These are phyloP conservation scores for Lysandra bellargus DNA, from an alignment of 2,888 invertebrate species.

Conservation along the genomic window DNA sequence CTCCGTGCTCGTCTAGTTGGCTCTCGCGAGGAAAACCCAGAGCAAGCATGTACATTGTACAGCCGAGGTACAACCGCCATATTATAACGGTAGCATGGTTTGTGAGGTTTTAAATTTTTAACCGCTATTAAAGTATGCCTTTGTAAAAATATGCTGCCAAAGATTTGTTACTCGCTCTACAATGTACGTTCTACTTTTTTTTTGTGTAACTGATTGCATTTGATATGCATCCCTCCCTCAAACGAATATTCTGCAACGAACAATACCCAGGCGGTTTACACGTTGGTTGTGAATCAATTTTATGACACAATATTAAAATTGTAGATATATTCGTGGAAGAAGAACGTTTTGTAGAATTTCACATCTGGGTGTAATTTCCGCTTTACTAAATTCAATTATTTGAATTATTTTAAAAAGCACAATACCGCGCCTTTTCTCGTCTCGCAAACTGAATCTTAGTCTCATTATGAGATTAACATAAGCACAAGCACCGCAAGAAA, in stretches of 20 bases:
- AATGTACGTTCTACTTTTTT: not conserved
- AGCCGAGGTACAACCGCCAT: no score
- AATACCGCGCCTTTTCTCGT: no score
- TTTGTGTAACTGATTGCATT: conserved; percentile 3
- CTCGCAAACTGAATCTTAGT: not conserved
- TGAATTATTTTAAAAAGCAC: no score
- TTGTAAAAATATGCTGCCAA: not conserved
- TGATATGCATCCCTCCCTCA: not conserved
- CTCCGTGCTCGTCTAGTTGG: no score
- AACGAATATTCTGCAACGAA: conserved; percentile 6
- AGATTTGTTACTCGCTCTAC: not conserved
- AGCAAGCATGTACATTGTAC: no score
- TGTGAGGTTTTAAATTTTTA: not conserved
- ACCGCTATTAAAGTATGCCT: not conserved
- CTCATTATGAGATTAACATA: not conserved
- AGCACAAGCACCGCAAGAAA: not conserved
- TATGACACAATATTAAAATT: not conserved
- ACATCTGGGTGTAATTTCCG: not conserved
- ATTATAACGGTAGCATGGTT: no score
- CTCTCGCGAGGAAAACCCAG: no score
- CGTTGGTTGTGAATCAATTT: not conserved
- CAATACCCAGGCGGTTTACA: not conserved
- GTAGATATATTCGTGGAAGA: not conserved
- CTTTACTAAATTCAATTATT: not conserved
- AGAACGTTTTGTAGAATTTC: not conserved